Evolutionary conservation across 2,113 vertebrate genomes (phyloP), one percentile per base, ranked within the genome.

Genomic region (Cinclus mexicanus): DNA sequence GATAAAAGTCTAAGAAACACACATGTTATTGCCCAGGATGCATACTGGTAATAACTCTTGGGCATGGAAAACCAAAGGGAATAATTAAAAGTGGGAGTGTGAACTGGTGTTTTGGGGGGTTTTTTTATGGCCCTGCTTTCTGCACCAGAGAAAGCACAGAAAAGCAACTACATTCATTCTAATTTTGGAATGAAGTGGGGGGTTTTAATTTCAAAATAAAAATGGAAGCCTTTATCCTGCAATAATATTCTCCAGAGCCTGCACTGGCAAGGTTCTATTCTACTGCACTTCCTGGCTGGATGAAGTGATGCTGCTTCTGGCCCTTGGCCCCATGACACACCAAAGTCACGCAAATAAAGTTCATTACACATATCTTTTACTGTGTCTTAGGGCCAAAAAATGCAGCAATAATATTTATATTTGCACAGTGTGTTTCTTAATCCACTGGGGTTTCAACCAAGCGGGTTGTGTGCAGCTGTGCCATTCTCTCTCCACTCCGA

Each of bases 71-170:
- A 71, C 31, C 75, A 79, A 80, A 92, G 71, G 61, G 83, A 86
- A 69, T 74, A 37, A 78, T 78, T 87, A 63, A 69, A 94, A 91
- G 20, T 78, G 44, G 26, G 29, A 25, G 56, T 47, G n/a, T 55
- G 24, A 63, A 55, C 20, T 29, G 1, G 0, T 25, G 6, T 8
- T 61, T 60, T 46, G 11, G 7, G 31, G 3, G 15, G 35, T 25
- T 1, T 7, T 35, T 13, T 28, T 20, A n/a, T 12, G 0, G 3
- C 3, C 8, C 17, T 19, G 5, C 35, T 55, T 68, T 83, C 59
- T 15, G 8, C 20, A 55, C 44, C 22, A 70, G 24, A 70, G 35
- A 55, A 77, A 69, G 59, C 16, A 72, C 22, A 42, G 14, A 75
- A 76, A 76, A 7, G 8, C 17, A 67, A n/a, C 23, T 31, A 59